Percentiles rank a stretch among this genome's conserved stretches.
These are phyloP conservation scores for Agrilus planipennis DNA, from an alignment of 1,140 invertebrate species.

Conservation along the genomic window DNA sequence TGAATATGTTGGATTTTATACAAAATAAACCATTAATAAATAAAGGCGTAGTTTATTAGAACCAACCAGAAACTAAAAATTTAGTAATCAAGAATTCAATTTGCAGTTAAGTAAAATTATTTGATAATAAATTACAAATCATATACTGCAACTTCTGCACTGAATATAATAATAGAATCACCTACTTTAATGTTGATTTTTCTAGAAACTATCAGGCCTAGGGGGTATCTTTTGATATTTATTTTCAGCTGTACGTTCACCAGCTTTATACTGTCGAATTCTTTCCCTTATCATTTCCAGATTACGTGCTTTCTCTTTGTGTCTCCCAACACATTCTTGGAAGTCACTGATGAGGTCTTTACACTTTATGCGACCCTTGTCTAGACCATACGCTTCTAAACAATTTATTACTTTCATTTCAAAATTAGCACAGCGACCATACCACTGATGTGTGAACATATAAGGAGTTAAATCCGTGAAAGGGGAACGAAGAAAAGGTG, in stretches of 20 bases:
- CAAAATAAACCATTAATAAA: background rate
- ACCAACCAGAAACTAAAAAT: background rate
- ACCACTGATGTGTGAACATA: conserved; percentile 47
- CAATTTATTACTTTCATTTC: conserved; percentile 59
- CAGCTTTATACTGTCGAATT: conserved; percentile 37
- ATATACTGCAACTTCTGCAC: background rate
- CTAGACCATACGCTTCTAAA: conserved; percentile 58
- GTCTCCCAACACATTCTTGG: conserved; percentile 46
- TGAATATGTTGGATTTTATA: too few species aligned
- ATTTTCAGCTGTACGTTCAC: conserved; percentile 35
- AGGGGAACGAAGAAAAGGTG: conserved; percentile 48
- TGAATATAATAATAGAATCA: too few species aligned
- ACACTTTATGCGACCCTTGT: conserved; percentile 44
- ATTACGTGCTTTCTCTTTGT: conserved; percentile 44
- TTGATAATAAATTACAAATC: background rate
- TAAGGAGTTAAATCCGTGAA: conserved; percentile 53
- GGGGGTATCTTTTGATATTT: too few species aligned
- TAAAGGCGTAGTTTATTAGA: background rate
- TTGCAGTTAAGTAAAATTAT: too few species aligned
- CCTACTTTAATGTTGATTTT: too few species aligned
- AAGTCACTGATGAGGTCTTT: conserved; percentile 47
- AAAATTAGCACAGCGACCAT: conserved; percentile 46
- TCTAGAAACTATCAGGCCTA: background rate
- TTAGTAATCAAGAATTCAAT: background rate
- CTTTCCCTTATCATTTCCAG: conserved; percentile 44